Evolutionary conservation across 2,113 vertebrate genomes (phyloP), one percentile per base, ranked within the genome.

Genomic region (Python bivittatus): DNA sequence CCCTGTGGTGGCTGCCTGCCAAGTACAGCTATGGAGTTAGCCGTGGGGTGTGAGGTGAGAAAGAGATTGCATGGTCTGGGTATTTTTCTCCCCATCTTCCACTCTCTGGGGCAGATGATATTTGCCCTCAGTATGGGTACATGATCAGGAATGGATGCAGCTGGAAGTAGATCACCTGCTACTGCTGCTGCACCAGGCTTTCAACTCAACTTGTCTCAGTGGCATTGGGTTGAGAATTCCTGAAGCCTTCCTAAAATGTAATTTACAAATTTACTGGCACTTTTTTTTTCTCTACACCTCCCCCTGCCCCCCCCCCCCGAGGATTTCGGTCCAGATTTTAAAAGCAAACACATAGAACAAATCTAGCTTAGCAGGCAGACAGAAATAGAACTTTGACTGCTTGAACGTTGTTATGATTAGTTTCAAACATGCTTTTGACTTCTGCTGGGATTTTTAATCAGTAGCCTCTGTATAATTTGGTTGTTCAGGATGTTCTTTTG

Each of bases 11-110:
- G 98, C 98, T 98, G 98, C 98, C 98, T 98, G 98, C 98, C 98
- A 98, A 98, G 98, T 98, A 97, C 98, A 98, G 98, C 98, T 98
- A 97, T 98, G 98, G 98, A 98, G 98, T 98, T 98, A 98, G 98
- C 98, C 98, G 97, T 98, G 98, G 96, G 98, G 98, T 98, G 98
- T 98, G 98, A 98, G 98, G 98, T 98, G 98, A 98, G 98, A 98
- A 98, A 98, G 98, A 98, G 97, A 98, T 98, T 98, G 98, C 98
- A 98, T 98, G 98, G 98, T 98, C 98, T 98, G 98, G 98, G 97
- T 98, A 95, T 84, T 68, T 42, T 44, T 54, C 79, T 38, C 23
- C 54, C 87, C 79, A 23, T 25, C 64, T 96, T 97, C 96, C 96
- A 97, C 96, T 97, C 96, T 97, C 96, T 96, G 94, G 97, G 97